Evolutionary conservation across 1,140 invertebrate genomes (phyloP).

Genomic region (Neuroterus valhalla): DNA sequence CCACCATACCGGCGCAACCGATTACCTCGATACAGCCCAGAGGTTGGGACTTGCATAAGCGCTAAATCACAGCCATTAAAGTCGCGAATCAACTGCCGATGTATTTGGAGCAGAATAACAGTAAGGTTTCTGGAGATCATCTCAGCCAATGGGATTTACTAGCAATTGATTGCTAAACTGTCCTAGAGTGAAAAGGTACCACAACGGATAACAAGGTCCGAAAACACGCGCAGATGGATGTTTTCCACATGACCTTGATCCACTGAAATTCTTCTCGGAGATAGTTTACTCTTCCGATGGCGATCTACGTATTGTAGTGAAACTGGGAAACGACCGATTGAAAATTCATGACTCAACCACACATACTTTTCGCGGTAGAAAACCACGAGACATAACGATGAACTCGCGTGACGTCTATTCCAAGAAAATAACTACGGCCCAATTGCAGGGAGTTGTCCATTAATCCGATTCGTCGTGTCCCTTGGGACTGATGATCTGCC

Average conservation of each 20-base stretch:
- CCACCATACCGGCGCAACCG: constrained; percentile 22
- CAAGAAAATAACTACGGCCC: constrained; percentile 15
- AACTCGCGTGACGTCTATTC: constrained; percentile 24
- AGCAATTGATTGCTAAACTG: not conserved
- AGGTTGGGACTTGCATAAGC: constrained; percentile 50
- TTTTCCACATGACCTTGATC: constrained; percentile 5
- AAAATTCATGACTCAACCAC: constrained; percentile 12
- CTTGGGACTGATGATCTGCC: constrained; percentile 19
- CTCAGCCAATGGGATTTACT: too few relatives aligned
- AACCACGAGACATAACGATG: constrained; percentile 16
- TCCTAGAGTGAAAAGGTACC: not conserved
- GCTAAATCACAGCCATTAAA: constrained; percentile 55
- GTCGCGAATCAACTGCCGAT: not conserved
- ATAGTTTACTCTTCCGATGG: constrained; percentile 10
- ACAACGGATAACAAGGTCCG: not conserved
- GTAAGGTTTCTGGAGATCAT: too few relatives aligned
- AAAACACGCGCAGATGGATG: not conserved
- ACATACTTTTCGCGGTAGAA: not conserved
- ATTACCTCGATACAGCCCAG: constrained; percentile 33
- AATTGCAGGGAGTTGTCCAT: constrained; percentile 9
- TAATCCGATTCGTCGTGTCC: constrained; percentile 28
- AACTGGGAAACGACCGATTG: not conserved
- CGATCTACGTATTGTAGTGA: not conserved
- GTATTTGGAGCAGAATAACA: constrained; percentile 55
- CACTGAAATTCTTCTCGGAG: not conserved